A percentile compares a stretch with the other conserved stretches of the same genome.
phyloP scores from a whole-genome alignment of 2,113 vertebrate genomes.

The Callipepla californica region DNA sequence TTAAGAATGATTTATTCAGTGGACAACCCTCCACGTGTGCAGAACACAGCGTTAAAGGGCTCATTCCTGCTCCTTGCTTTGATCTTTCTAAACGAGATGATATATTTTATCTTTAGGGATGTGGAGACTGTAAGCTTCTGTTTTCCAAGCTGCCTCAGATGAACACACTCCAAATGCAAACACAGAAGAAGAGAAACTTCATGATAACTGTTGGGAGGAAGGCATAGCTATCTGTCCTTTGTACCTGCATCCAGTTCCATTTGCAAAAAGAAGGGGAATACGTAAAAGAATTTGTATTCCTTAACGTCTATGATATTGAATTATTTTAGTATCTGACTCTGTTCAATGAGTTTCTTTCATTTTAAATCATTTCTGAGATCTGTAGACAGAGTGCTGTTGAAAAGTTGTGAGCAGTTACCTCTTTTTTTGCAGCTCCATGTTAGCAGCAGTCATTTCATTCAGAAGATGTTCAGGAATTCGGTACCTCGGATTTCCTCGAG shows the following conservation, averaged over 20 bases:
- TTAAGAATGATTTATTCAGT: background rate
- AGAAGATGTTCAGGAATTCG: conserved; percentile 87
- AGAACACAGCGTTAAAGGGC: accelerated
- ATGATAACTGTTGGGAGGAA: background rate
- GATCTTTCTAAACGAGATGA: background rate
- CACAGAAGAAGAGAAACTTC: background rate
- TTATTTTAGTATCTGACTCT: background rate
- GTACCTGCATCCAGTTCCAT: background rate
- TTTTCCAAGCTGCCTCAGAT: background rate
- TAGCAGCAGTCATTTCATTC: conserved; percentile 87
- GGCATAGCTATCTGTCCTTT: no score
- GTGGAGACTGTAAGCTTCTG: background rate
- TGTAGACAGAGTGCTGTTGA: background rate
- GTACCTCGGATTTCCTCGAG: conserved; percentile 85
- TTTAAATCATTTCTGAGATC: background rate
- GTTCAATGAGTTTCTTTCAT: background rate
- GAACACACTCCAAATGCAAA: background rate
- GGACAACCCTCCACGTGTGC: background rate
- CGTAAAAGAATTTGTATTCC: background rate
- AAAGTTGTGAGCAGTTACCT: conserved; percentile 75
- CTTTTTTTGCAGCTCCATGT: conserved; percentile 81
- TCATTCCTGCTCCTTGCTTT: background rate
- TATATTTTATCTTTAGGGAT: background rate
- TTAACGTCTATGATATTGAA: background rate
- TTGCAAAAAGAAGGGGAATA: background rate